Conservation (phyloP, 1,140 invertebrate genomes). For the Protaetia brevitarsis region DNA sequence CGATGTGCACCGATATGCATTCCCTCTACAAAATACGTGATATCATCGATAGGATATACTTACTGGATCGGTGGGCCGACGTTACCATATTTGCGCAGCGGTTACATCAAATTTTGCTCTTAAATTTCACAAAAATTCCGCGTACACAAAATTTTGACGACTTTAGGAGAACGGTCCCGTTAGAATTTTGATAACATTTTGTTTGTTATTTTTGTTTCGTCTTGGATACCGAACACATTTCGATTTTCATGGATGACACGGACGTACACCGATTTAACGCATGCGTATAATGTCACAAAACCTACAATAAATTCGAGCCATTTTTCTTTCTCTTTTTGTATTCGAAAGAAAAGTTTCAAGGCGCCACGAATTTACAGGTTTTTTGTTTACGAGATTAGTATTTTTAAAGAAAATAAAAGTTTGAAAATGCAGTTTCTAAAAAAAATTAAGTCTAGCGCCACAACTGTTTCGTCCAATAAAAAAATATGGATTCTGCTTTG, state of each 20-base stretch:
- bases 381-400: no score
- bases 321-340: no score
- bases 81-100: constrained; percentile 18
- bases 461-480: no score
- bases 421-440: no score
- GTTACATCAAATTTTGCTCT: constrained; percentile 16
- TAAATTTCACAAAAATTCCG: constrained; percentile 11
- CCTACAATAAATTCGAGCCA: no score
- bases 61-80: neutral
- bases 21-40: constrained; percentile 49
- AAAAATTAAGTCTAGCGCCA: no score
- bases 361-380: no score
- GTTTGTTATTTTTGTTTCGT: constrained; percentile 22
- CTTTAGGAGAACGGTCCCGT: neutral
- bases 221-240: constrained; percentile 4
- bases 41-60: neutral
- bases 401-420: no score
- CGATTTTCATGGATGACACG: constrained; percentile 4
- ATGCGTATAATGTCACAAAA: no score
- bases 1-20: constrained; percentile 78
- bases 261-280: no score
- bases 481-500: no score
- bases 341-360: no score
- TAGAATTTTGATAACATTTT: constrained; percentile 24
- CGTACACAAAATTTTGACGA: constrained; percentile 23